Evolutionary conservation across 2,797 vertebrate species (phyloP).

Genomic region (Darevskia nairensis): DNA sequence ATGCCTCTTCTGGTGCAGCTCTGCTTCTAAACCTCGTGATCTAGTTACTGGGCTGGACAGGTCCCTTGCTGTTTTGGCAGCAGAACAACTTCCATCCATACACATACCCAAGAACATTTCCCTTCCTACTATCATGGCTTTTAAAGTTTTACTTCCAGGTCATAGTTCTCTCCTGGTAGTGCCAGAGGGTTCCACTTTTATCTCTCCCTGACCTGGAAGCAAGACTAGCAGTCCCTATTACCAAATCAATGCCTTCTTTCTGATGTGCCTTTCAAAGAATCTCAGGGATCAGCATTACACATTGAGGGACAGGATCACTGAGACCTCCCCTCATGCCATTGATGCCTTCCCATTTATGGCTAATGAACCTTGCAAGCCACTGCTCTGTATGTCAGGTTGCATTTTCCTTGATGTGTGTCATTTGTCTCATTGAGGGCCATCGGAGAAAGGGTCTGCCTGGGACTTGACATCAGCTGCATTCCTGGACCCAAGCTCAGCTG

Average conservation of each 20-base stretch:
- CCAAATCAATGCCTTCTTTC: not conserved
- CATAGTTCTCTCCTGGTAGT: too few species aligned
- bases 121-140: too few species aligned
- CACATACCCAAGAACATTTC: too few species aligned
- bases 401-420: not conserved
- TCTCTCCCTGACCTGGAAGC: not conserved
- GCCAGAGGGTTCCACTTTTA: too few species aligned
- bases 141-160: too few species aligned
- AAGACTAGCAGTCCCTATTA: not conserved
- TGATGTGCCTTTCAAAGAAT: not conserved
- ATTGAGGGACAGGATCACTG: not conserved
- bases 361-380: accelerated
- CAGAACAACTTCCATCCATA: too few species aligned
- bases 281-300: not conserved
- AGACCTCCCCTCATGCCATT: not conserved
- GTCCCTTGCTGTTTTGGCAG: too few species aligned
- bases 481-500: not conserved
- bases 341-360: not conserved
- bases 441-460: not conserved
- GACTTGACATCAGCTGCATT: not conserved
- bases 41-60: too few species aligned
- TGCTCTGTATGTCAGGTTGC: not conserved
- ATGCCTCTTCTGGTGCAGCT: too few species aligned
- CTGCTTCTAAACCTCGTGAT: too few species aligned
- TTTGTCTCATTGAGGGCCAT: not conserved